Evolutionary conservation across 2,113 vertebrate genomes (phyloP).

Genomic region (Paramisgurnus dabryanus): DNA sequence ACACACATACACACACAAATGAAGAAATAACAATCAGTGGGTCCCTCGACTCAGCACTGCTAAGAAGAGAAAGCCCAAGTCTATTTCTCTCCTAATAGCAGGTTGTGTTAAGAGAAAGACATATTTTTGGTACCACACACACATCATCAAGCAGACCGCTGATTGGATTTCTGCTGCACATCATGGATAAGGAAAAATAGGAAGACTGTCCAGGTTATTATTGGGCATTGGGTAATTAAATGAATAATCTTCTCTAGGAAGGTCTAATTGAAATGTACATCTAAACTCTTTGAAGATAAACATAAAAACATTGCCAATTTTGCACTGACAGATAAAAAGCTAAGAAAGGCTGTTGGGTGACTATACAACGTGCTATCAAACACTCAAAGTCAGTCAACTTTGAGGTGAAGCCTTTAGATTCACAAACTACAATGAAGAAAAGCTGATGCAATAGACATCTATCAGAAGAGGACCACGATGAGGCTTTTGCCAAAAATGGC

Average conservation of each 20-base stretch:
- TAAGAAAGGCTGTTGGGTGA: not conserved
- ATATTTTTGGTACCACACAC: not conserved
- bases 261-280: conserved; percentile 49
- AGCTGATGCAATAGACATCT: not conserved
- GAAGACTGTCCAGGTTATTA: conserved; percentile 33
- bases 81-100: conserved; percentile 55
- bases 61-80: conserved; percentile 13
- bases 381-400: not conserved
- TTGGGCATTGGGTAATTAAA: conserved; percentile 49
- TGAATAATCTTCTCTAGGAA: conserved; percentile 1
- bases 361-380: not conserved
- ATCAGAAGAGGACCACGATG: not conserved
- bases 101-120: conserved; percentile 45
- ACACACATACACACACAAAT: conserved; percentile 46
- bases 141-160: conserved; percentile 1
- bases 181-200: conserved; percentile 18
- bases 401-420: not conserved
- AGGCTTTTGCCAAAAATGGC: not conserved
- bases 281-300: conserved; percentile 39
- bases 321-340: not conserved
- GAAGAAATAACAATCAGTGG: conserved; percentile 51
- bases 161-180: conserved; percentile 47
- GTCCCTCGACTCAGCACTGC: conserved; percentile 40
- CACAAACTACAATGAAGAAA: not conserved
- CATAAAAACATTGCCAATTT: conserved; percentile 12